These are phyloP conservation scores for Calephelis nemesis DNA, from an alignment of 1,140 invertebrate genomes.

Conservation along the genomic window DNA sequence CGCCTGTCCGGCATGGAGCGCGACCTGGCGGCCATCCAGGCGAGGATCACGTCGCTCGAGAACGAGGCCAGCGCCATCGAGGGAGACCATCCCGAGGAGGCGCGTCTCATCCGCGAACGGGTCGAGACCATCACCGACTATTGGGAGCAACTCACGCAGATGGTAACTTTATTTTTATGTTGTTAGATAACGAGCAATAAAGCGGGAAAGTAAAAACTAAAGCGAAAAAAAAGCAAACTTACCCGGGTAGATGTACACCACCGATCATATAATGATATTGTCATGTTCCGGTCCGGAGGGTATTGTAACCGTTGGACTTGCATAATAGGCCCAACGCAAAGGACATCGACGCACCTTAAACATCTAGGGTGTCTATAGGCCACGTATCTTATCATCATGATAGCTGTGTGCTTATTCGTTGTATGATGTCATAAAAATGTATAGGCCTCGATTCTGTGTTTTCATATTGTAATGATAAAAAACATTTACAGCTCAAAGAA, in stretches of 20 bases:
- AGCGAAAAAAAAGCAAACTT: not conserved
- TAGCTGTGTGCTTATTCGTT: no score
- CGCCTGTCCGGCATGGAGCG: constrained; percentile 98
- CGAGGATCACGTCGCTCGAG: constrained; percentile 95
- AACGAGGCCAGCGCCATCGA: constrained; percentile 95
- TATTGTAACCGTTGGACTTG: no score
- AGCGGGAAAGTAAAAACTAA: not conserved
- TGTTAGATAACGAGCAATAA: not conserved
- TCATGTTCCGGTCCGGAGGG: no score
- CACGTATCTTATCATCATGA: no score
- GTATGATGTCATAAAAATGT: no score
- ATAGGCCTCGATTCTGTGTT: not conserved
- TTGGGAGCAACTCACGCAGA: constrained; percentile 98
- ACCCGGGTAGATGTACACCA: no score
- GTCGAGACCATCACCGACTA: constrained; percentile 93
- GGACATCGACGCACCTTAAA: no score
- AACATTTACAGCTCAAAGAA: constrained; percentile 88
- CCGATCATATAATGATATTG: no score
- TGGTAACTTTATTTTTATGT: constrained; percentile 80
- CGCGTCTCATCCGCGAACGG: constrained; percentile 93
- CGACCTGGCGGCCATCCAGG: constrained; percentile 98
- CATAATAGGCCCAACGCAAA: no score
- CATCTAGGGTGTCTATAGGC: no score
- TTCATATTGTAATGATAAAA: not conserved
- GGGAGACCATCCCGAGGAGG: constrained; percentile 97